Evolutionary conservation across 2,888 invertebrate genomes (phyloP).

Genomic region (Xestia sexstrigata): DNA sequence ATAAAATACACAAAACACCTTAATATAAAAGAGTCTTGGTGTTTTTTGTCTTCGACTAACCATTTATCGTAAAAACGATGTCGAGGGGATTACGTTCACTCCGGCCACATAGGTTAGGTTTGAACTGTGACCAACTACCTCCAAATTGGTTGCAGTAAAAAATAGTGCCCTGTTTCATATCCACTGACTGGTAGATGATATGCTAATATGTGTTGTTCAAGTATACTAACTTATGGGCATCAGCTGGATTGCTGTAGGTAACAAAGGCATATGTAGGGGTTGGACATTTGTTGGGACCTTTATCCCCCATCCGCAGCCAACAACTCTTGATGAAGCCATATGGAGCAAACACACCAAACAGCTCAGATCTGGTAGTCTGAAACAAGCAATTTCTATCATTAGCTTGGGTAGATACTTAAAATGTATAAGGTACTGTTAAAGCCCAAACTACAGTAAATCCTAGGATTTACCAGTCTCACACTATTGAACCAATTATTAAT

Average conservation of each 20-base stretch:
- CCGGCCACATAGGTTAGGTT: too few species aligned
- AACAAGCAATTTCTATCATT: constrained; percentile 62
- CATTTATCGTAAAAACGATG: too few species aligned
- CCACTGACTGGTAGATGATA: too few species aligned
- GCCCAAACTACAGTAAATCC: background rate
- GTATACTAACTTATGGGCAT: constrained; percentile 86
- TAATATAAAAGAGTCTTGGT: too few species aligned
- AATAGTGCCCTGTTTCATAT: too few species aligned
- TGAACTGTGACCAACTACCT: too few species aligned
- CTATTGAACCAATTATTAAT: background rate
- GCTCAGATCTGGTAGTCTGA: constrained; percentile 89
- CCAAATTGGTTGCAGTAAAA: too few species aligned
- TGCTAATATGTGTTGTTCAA: background rate
- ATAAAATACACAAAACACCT: too few species aligned
- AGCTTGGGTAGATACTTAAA: background rate
- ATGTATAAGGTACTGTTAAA: background rate
- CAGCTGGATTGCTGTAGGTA: constrained; percentile 88
- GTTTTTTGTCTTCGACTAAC: too few species aligned
- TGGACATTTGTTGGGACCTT: constrained; percentile 77
- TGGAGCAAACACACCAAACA: constrained; percentile 88
- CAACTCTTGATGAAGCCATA: constrained; percentile 91
- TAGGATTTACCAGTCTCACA: background rate
- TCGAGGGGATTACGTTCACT: too few species aligned
- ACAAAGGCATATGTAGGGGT: constrained; percentile 90
- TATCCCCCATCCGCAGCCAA: constrained; percentile 88